Evolutionary conservation across 2,797 vertebrate genomes (phyloP), one percentile per base, ranked within the genome.

Genomic region (Meda fulgida): DNA sequence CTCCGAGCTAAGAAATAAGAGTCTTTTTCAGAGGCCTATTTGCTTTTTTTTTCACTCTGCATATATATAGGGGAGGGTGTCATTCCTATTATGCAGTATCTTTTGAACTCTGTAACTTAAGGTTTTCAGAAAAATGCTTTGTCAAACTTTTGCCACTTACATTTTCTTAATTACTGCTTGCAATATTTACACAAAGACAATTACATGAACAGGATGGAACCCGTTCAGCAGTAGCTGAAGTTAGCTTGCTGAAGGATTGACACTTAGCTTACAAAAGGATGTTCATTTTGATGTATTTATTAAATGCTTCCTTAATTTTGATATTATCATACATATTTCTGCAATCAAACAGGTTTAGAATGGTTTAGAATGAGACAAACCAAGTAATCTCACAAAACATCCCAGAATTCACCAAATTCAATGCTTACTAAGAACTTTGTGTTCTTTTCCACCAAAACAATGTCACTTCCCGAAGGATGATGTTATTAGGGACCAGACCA

Each of bases 81-180:
- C 29, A 66, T 19, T 63, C 46, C 40, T n/a, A 9, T 82, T 48
- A 63, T 23, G 53, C 11, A 43, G 69, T 7, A 81, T 58, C 34
- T 46, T 81, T 75, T 65, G 34, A 83, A 60, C 70, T 73, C 19
- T 34, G 53, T 29, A 73, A 38, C 46, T 48, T 73, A 26, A 75
- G 5, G 23, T 48, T 55, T 55, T 76, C 10, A 76, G 11, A 36
- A 76, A 76, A 60, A 60, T 14, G 26, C 26, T 63, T 82, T 63
- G 19, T 60, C 3, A 73, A 58, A 26, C n/a, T 18, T 63, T 26
- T 60, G 7, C 51, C 8, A 31, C 69, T 60, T 82, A 0, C 9
- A 43, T 29, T 63, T 78, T 10, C n/a, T 26, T 46, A 29, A 29
- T 78, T 43, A 21, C 38, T 29, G 76, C 38, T 60, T 78, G 58